Percentiles rank a stretch among this genome's conserved stretches.
Evolutionary conservation across 2,113 vertebrate genomes (phyloP).

Genomic region (Alosa alosa): DNA sequence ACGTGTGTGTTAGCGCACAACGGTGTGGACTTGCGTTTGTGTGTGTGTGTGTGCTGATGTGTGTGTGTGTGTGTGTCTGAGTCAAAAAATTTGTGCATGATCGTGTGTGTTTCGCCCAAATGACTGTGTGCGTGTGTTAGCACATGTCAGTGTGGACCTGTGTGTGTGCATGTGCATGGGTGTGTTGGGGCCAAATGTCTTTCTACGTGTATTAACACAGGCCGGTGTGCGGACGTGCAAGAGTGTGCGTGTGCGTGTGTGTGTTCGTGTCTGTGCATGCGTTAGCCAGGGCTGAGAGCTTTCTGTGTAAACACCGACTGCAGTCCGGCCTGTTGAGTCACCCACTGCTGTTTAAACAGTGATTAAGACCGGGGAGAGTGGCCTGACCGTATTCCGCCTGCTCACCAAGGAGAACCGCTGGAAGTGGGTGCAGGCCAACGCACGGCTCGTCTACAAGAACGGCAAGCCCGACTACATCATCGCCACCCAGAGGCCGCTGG

Average conservation of each 20-base stretch:
- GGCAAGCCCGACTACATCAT: constrained; percentile 63
- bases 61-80: background rate
- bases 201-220: background rate
- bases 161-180: background rate
- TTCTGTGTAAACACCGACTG: background rate
- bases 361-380: constrained; percentile 64
- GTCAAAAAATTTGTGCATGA: background rate
- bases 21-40: background rate
- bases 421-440: constrained; percentile 64
- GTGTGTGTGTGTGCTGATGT: background rate
- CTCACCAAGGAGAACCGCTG: constrained; percentile 61
- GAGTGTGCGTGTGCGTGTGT: background rate
- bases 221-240: background rate
- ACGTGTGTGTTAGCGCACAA: background rate
- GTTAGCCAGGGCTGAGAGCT: background rate
- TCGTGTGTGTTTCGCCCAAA: background rate
- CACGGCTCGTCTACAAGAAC: constrained; percentile 61
- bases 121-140: background rate
- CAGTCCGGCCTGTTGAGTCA: background rate
- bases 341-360: constrained; percentile 40
- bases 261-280: background rate
- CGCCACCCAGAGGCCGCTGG: constrained; percentile 57
- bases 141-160: background rate
- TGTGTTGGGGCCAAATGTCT: background rate
- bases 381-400: constrained; percentile 60